Evolutionary conservation across 2,113 vertebrate species (phyloP).

Genomic region (Columbina picui): DNA sequence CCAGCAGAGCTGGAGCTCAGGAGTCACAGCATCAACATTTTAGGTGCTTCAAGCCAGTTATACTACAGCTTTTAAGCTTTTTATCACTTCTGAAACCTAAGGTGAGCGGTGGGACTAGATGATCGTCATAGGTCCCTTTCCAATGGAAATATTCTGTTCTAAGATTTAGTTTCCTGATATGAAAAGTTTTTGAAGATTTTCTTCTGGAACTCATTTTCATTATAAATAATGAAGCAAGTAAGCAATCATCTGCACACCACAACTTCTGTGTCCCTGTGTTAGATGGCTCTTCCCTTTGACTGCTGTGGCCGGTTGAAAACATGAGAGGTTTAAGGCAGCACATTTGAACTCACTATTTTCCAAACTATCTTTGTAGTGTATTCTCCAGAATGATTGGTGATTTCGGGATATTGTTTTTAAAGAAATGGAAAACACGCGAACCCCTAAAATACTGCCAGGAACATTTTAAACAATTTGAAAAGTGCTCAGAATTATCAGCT

Average conservation of each 20-base stretch:
- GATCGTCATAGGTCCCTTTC: neutral
- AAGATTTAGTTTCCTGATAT: neutral
- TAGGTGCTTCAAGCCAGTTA: neutral
- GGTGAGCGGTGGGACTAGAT: neutral
- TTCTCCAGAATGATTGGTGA: neutral
- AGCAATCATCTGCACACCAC: neutral
- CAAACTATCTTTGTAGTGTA: neutral
- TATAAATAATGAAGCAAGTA: neutral
- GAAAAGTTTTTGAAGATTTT: neutral
- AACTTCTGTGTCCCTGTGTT: neutral
- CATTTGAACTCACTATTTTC: neutral
- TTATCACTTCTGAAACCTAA: neutral
- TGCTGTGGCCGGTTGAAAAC: neutral
- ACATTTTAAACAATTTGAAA: neutral
- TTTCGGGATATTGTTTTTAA: neutral
- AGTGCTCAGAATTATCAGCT: neutral
- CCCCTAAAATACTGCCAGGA: neutral
- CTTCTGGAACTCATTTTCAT: neutral
- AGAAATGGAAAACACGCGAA: neutral
- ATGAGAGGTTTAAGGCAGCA: neutral
- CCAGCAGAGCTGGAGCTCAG: neutral
- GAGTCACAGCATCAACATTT: neutral
- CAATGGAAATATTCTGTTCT: neutral
- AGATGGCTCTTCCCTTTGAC: neutral
- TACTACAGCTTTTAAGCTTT: neutral